Base-by-base conservation (phyloP, 2,797 vertebrate species). In the Myoxocephalus aenaeus region DNA sequence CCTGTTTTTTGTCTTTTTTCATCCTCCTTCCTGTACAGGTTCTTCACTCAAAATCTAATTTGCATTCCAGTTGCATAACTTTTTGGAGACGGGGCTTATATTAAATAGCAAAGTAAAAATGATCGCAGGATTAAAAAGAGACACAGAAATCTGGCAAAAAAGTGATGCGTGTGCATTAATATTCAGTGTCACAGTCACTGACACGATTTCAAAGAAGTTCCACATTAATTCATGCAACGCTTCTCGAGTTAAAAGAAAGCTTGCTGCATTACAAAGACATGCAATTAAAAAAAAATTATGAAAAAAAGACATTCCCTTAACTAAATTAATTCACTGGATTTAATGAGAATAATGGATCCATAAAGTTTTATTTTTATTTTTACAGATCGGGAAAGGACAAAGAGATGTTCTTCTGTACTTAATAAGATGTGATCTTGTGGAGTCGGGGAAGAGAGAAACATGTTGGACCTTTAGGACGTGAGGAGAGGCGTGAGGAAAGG, bases 401-500 rank as follows among this genome's bases (percentile, higher is more conserved):
- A 32, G 14, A 67, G 63, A 56, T 1, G 2, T 12, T n/a, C 44
- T 18, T 50, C 48, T 50, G 20, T 11, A 50, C 25, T 22, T 29
- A 5, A 57, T 5, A 12, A 11, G 48, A 46, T 9, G 48, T 48
- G 13, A 17, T 67, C 5, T 54, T 4, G 7, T 3, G 6, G 17
- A 64, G 48, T 50, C 7, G 20, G n/a, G 58, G 51, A 40, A 69
- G 44, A 48, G 13, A 25, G 51, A 22, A 59, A 50, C 57, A 84
- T 63, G 70, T 72, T 12, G 44, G 17, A 18, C 44, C 76, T 86
- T 75, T 70, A 77, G 84, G 76, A 57, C 3, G 11, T n/a, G n/a
- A n/a, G n/a, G n/a, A n/a, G n/a, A n/a, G n/a, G n/a, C n/a, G n/a
- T n/a, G 18, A 68, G 27, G 32, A 70, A 66, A 12, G 1, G 50